Evolutionary conservation across 1,140 invertebrate genomes (phyloP).

Genomic region (Drosophila parvula): DNA sequence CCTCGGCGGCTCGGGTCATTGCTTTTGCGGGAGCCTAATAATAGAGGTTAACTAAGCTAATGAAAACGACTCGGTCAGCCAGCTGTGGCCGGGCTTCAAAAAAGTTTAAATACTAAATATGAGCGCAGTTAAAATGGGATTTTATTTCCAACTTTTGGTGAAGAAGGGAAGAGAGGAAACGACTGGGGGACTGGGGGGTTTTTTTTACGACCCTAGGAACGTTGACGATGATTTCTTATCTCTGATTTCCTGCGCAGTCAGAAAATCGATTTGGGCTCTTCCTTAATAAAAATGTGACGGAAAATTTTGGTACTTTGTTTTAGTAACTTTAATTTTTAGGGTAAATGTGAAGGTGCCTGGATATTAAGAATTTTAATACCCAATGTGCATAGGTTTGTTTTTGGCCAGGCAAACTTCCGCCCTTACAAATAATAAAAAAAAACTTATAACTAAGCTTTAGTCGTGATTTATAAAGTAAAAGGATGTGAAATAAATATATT

Average conservation of each 20-base stretch:
- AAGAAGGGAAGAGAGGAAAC: conserved; percentile 11
- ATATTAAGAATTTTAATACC: too few relatives aligned
- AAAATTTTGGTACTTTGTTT: neutral
- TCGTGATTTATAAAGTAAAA: too few relatives aligned
- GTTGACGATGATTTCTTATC: conserved; percentile 19
- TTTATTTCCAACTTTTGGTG: conserved; percentile 21
- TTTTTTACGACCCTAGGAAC: conserved; percentile 14
- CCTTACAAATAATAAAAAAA: too few relatives aligned
- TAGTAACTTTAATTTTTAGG: neutral
- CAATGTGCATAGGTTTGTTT: too few relatives aligned
- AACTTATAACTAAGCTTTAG: too few relatives aligned
- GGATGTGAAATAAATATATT: too few relatives aligned
- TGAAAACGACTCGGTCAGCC: conserved; percentile 45
- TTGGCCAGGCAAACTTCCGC: too few relatives aligned
- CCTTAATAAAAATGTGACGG: neutral
- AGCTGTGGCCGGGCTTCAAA: conserved; percentile 7
- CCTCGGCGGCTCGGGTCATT: conserved; percentile 38
- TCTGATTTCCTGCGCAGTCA: conserved; percentile 3
- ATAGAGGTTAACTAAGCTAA: conserved; percentile 75
- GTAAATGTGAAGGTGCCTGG: neutral
- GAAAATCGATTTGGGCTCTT: conserved; percentile 10
- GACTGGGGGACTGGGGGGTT: too few relatives aligned
- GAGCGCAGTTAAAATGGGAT: conserved; percentile 36
- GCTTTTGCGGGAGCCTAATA: conserved; percentile 52
- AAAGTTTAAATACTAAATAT: conserved; percentile 45